Evolutionary conservation across 2,888 invertebrate species (phyloP).

Genomic region (Mesorhabditis spiculigera): DNA sequence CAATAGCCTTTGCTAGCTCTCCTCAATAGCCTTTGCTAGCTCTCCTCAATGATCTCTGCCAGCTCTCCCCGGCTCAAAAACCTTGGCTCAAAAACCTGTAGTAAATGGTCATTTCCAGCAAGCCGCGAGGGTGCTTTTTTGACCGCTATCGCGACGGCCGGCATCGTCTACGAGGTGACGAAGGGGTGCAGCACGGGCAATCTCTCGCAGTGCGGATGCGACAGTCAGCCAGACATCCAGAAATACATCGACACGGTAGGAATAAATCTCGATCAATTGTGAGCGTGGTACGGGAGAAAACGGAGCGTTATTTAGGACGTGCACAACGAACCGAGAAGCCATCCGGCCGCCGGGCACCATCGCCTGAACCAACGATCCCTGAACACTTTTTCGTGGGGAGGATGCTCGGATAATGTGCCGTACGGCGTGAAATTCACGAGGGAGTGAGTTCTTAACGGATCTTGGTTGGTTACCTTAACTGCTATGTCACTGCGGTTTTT

Average conservation of each 20-base stretch:
- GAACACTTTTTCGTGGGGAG: constrained; percentile 72
- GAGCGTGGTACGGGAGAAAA: background rate
- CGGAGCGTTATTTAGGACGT: background rate
- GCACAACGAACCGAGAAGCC: background rate
- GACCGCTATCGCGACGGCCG: constrained; percentile 66
- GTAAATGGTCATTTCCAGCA: constrained; percentile 58
- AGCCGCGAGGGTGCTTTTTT: constrained; percentile 67
- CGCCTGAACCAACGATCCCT: background rate
- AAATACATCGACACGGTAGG: constrained; percentile 35
- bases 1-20: too few species aligned
- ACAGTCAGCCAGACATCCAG: constrained; percentile 52
- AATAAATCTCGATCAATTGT: background rate
- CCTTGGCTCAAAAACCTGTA: background rate
- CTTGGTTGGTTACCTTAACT: too few species aligned
- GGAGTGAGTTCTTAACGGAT: constrained; percentile 63
- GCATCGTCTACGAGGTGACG: constrained; percentile 66
- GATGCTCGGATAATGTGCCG: constrained; percentile 82
- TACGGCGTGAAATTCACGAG: constrained; percentile 73
- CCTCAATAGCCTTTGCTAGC: too few species aligned
- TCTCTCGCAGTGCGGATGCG: constrained; percentile 67
- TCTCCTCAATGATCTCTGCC: too few species aligned
- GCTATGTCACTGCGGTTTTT: too few species aligned
- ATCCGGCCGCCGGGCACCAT: background rate
- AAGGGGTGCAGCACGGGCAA: constrained; percentile 67
- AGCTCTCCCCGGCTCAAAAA: background rate